Conservation (phyloP, 37 sponge, comb jelly and placozoan genomes). For the Axinella damicornis region DNA sequence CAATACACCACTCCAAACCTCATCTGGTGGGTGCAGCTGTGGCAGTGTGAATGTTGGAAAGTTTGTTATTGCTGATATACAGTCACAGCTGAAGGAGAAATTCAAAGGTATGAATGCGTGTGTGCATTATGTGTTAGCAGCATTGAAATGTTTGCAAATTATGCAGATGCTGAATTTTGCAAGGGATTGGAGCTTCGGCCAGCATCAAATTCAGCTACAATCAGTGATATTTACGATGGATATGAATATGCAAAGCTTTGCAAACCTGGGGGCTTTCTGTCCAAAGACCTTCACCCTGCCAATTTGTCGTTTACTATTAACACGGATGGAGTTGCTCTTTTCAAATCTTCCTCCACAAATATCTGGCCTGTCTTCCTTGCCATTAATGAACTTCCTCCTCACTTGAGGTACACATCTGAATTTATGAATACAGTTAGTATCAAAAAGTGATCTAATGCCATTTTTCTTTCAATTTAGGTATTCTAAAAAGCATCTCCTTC, state of each 20-base stretch:
- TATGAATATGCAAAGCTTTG: neutral
- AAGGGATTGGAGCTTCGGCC: neutral
- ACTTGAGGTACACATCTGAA: slow-evolving; percentile 12
- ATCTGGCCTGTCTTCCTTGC: slow-evolving; percentile 41
- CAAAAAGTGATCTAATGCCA: too few relatives aligned
- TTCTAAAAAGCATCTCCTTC: slow-evolving; percentile 23
- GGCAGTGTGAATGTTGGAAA: too few relatives aligned
- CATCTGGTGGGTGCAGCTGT: too few relatives aligned
- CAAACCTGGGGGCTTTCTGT: neutral
- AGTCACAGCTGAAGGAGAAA: too few relatives aligned
- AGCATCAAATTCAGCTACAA: neutral
- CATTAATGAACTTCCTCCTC: slow-evolving; percentile 47
- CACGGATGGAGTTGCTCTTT: slow-evolving; percentile 52
- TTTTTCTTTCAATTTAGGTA: neutral
- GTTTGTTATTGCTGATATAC: too few relatives aligned
- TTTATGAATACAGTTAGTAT: too few relatives aligned
- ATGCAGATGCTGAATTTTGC: neutral
- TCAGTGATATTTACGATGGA: slow-evolving; percentile 22
- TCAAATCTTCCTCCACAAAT: slow-evolving; percentile 17
- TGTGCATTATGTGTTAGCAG: too few relatives aligned
- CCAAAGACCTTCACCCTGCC: neutral
- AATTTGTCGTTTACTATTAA: slow-evolving; percentile 34
- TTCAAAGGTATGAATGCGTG: too few relatives aligned
- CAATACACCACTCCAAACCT: too few relatives aligned
- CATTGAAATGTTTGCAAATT: too few relatives aligned